phyloP scores from a whole-genome alignment of 2,113 vertebrate genomes.

The Ifrita kowaldi region DNA sequence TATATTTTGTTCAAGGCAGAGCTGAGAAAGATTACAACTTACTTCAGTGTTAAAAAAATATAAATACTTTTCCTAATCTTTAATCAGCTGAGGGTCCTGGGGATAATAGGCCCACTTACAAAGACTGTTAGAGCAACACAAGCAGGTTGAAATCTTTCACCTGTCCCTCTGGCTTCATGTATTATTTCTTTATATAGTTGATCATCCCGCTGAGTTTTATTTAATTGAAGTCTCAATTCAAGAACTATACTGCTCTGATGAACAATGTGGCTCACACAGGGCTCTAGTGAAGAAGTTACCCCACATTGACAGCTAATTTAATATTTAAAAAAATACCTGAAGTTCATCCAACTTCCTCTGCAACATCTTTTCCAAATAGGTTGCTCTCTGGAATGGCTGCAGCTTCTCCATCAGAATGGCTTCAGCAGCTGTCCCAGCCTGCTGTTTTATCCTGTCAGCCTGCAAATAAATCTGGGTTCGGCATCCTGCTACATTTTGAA shows the following conservation, averaged over 20 bases:
- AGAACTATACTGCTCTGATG: background rate
- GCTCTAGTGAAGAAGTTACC: background rate
- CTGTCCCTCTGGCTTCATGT: background rate
- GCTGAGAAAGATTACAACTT: background rate
- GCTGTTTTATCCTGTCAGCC: slow-evolving; percentile 67
- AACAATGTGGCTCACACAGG: background rate
- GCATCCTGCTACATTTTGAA: slow-evolving; percentile 62
- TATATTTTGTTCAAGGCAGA: background rate
- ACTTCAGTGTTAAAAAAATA: background rate
- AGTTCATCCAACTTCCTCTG: slow-evolving; percentile 70
- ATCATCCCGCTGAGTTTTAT: background rate
- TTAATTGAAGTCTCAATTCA: background rate
- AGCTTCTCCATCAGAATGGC: slow-evolving; percentile 70
- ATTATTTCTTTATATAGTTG: background rate
- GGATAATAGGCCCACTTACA: background rate
- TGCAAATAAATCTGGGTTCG: slow-evolving; percentile 66
- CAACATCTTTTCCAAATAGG: slow-evolving; percentile 73
- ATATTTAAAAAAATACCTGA: slow-evolving; percentile 69
- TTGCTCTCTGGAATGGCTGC: slow-evolving; percentile 71
- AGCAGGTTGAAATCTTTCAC: background rate
- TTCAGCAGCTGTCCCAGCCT: slow-evolving; percentile 55
- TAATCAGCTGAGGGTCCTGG: background rate
- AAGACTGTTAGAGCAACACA: background rate
- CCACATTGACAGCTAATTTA: background rate
- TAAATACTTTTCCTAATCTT: background rate